phyloP scores from a whole-genome alignment of 2,888 invertebrate species.

The Microctonus aethiopoides region DNA sequence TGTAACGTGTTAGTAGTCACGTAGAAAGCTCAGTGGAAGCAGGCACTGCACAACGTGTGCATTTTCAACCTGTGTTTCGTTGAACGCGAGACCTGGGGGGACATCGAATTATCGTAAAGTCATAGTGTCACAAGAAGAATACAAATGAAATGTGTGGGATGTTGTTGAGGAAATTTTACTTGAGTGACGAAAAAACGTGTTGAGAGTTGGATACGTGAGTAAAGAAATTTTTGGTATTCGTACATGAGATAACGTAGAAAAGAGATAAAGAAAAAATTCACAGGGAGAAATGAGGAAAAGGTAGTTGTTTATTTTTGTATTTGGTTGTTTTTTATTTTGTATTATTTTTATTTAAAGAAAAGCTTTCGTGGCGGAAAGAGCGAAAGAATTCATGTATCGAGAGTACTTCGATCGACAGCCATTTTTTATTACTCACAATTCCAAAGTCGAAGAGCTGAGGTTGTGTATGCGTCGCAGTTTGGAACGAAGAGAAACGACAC shows the following conservation, averaged over 20 bases:
- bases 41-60: not conserved
- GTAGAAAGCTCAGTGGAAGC: constrained; percentile 21
- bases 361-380: not conserved
- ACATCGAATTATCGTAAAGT: constrained; percentile 37
- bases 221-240: not conserved
- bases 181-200: not conserved
- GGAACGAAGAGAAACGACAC: constrained; percentile 19
- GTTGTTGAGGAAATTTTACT: constrained; percentile 17
- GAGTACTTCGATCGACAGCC: constrained; percentile 20
- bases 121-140: constrained; percentile 28
- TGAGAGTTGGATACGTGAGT: not conserved
- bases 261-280: not conserved
- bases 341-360: not conserved
- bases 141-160: constrained; percentile 31
- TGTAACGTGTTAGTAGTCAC: constrained; percentile 31
- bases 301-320: not conserved
- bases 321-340: not conserved
- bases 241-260: not conserved
- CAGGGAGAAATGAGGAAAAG: not conserved
- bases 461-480: not conserved
- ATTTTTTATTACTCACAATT: constrained; percentile 24
- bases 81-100: constrained; percentile 15
- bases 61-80: constrained; percentile 25
- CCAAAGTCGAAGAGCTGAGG: constrained; percentile 11
- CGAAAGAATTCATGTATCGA: not conserved